Evolutionary conservation across 2,888 invertebrate species (phyloP).

Genomic region (Notodonta dromedarius): DNA sequence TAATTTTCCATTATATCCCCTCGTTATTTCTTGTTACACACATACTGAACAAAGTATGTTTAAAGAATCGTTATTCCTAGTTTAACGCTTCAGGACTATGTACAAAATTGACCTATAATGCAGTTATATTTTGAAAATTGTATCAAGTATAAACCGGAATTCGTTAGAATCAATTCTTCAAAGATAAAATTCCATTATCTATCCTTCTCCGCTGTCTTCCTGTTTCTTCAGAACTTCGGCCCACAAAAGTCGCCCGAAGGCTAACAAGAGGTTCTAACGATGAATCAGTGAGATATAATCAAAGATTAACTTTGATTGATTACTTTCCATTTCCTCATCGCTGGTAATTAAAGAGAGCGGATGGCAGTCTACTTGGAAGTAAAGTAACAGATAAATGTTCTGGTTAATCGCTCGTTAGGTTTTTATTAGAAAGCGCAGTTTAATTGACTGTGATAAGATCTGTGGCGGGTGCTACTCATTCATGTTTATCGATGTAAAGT

Average conservation of each 20-base stretch:
- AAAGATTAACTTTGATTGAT: constrained; percentile 49
- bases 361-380: constrained; percentile 1
- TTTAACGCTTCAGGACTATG: too few relatives aligned
- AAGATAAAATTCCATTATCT: constrained; percentile 7
- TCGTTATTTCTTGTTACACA: too few relatives aligned
- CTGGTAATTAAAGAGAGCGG: constrained; percentile 29
- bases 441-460: background rate
- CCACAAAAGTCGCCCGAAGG: constrained; percentile 16
- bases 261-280: constrained; percentile 24
- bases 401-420: background rate
- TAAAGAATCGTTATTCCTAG: too few relatives aligned
- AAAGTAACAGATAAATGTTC: constrained; percentile 4
- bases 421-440: constrained; percentile 1
- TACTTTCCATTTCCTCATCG: constrained; percentile 33
- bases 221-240: constrained; percentile 11
- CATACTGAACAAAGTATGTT: too few relatives aligned
- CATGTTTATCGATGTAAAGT: background rate
- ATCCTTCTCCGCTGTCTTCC: constrained; percentile 3
- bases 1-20: too few relatives aligned
- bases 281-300: constrained; percentile 36
- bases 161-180: constrained; percentile 5
- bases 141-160: background rate
- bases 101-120: too few relatives aligned
- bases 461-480: background rate
- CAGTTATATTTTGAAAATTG: background rate